phyloP scores from a whole-genome alignment of 2,888 invertebrate genomes.

The Melinaea marsaeus region DNA sequence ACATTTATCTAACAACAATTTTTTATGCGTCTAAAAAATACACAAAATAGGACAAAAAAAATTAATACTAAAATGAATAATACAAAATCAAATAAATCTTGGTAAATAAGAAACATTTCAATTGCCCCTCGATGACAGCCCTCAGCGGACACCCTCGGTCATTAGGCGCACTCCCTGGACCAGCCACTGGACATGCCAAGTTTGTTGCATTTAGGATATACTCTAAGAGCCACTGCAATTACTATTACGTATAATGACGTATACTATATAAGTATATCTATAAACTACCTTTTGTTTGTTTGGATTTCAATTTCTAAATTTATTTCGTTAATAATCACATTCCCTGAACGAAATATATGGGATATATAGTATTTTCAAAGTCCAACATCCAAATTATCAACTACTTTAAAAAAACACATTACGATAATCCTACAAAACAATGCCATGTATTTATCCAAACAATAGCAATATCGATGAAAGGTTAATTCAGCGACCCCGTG shows the following conservation, averaged over 20 bases:
- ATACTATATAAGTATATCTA: too few relatives aligned
- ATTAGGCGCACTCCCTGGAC: conserved; percentile 39
- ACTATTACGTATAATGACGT: background rate
- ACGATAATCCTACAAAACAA: conserved; percentile 3
- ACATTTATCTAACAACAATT: too few relatives aligned
- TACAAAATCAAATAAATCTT: background rate
- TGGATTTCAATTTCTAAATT: too few relatives aligned
- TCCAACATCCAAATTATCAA: too few relatives aligned
- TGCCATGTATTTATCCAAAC: conserved; percentile 17
- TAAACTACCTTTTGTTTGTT: too few relatives aligned
- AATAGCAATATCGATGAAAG: conserved; percentile 25
- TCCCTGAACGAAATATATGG: too few relatives aligned
- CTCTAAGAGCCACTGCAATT: conserved; percentile 10
- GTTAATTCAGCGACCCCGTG: conserved; percentile 26
- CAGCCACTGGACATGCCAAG: conserved; percentile 44
- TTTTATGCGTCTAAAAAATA: background rate
- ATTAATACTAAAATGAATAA: background rate
- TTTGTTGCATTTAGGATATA: conserved; percentile 48
- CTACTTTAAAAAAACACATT: too few relatives aligned
- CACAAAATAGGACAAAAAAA: background rate
- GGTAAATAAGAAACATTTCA: conserved; percentile 23
- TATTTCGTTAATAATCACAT: too few relatives aligned
- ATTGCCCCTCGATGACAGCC: conserved; percentile 29
- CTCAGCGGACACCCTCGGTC: conserved; percentile 33
- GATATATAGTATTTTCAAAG: too few relatives aligned